Base-by-base conservation (phyloP, 2,797 vertebrate species). In the Glyptemys insculpta region DNA sequence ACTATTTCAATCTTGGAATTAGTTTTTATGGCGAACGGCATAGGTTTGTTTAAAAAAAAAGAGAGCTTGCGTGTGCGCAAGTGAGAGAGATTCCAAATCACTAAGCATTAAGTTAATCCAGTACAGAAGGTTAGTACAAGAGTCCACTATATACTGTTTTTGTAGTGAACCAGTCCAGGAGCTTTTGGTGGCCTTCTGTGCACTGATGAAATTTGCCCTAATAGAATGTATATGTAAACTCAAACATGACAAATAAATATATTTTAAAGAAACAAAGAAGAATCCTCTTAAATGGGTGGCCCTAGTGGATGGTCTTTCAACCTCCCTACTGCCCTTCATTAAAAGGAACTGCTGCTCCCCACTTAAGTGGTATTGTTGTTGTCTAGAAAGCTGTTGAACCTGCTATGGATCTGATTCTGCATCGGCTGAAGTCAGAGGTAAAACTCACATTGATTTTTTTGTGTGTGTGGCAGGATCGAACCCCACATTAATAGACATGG, bases 361-460 rank as follows among this genome's bases (percentile, higher is more conserved):
- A 78, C 27, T 5, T 78, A 3, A 49, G 15, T 31, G 27, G 44
- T 44, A 78, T 44, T 3, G 2, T 7, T 94, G 83, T 72, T 95
- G 87, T 56, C 62, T 86, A 76, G 49, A 3, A 4, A 50, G 89
- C 80, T 85, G n/a, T 74, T 85, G 52, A 92, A 72, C 83, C 86
- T 87, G 54, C 79, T 80, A 92, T 88, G 89, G 88, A 80, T 91
- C 72, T 85, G 44, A 53, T 88, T 92, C 68, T 83, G 25, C 29
- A 81, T 76, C 83, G 91, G 83, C 10, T 37, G 19, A 41, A 25
- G n/a, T 72, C 37, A 72, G n/a, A 72, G 68, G 21, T 37, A 6
- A 72, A 72, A 41, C 10, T 72, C 68, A 6, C 9, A 78, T 29
- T 31, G 27, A 78, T 47, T 78, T 78, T 49, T 76, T 0, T 78